These are phyloP conservation scores for Microplitis mediator DNA, from an alignment of 1,140 invertebrate genomes.

Conservation along the genomic window DNA sequence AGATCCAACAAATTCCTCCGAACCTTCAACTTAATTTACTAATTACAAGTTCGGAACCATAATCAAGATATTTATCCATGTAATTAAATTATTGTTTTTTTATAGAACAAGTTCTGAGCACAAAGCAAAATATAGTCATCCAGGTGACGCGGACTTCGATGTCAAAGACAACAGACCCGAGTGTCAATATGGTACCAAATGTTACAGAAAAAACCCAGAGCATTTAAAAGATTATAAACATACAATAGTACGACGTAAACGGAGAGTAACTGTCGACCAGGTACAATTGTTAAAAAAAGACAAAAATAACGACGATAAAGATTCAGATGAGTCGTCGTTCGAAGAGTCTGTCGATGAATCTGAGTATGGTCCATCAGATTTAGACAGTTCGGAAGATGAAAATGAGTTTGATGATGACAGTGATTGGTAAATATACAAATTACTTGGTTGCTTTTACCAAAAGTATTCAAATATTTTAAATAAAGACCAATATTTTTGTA, in stretches of 20 bases:
- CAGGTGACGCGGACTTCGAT: conserved; percentile 64
- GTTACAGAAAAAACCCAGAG: conserved; percentile 63
- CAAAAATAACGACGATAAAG: conserved; percentile 9
- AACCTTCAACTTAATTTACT: no score
- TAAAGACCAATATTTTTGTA: conserved; percentile 30
- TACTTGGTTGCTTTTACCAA: background rate
- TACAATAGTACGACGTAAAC: conserved; percentile 29
- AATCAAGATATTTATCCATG: no score
- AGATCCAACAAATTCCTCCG: no score
- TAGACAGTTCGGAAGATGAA: conserved; percentile 34
- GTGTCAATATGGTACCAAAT: conserved; percentile 62
- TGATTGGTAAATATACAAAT: conserved; percentile 9
- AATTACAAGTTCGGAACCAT: no score
- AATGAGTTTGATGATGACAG: conserved; percentile 6
- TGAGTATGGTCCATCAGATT: conserved; percentile 46
- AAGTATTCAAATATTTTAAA: conserved; percentile 11
- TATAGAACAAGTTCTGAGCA: conserved; percentile 59
- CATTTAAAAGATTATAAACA: conserved; percentile 63
- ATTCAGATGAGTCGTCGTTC: conserved; percentile 29
- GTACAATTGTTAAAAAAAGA: background rate
- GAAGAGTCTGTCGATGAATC: conserved; percentile 54
- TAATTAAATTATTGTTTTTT: no score
- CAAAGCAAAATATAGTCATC: conserved; percentile 55
- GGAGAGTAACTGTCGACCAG: conserved; percentile 26
- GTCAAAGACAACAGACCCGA: conserved; percentile 57